Conservation (phyloP, 2,797 vertebrate species). For the Pampus argenteus region DNA sequence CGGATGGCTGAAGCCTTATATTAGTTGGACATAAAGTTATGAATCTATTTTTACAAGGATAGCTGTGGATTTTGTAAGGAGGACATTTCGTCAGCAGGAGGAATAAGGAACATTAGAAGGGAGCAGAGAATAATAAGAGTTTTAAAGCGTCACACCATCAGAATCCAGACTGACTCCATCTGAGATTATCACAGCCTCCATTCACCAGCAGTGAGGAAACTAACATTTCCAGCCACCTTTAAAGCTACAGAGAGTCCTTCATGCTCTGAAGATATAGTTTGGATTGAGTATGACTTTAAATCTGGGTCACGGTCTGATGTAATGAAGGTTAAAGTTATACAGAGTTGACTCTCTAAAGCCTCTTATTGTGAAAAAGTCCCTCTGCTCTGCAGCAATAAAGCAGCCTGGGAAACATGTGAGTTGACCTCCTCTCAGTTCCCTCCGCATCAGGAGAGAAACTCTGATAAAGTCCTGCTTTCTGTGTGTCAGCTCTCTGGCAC, state of each 20-base stretch:
- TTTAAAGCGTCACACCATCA: no score
- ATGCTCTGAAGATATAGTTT: not conserved
- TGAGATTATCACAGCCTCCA: no score
- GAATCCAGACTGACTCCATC: no score
- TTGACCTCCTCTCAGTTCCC: not conserved
- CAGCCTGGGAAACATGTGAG: slow-evolving; percentile 39
- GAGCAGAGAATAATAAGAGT: no score
- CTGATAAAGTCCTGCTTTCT: slow-evolving; percentile 30
- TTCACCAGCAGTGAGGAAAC: not conserved
- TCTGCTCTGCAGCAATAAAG: slow-evolving; percentile 26
- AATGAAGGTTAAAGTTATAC: not conserved
- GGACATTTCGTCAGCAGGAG: no score
- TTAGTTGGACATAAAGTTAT: no score
- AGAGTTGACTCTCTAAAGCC: slow-evolving; percentile 13
- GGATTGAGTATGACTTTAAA: slow-evolving; percentile 4
- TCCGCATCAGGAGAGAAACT: slow-evolving; percentile 27
- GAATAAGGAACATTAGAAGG: no score
- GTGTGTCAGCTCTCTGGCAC: slow-evolving; percentile 21
- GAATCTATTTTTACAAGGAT: no score
- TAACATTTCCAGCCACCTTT: not conserved
- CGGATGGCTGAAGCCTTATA: no score
- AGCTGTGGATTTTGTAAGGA: no score
- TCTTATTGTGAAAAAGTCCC: not conserved
- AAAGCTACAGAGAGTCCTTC: not conserved
- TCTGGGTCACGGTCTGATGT: not conserved